Base-by-base conservation (phyloP, 2,888 invertebrate genomes). In the Mythimna albipuncta region DNA sequence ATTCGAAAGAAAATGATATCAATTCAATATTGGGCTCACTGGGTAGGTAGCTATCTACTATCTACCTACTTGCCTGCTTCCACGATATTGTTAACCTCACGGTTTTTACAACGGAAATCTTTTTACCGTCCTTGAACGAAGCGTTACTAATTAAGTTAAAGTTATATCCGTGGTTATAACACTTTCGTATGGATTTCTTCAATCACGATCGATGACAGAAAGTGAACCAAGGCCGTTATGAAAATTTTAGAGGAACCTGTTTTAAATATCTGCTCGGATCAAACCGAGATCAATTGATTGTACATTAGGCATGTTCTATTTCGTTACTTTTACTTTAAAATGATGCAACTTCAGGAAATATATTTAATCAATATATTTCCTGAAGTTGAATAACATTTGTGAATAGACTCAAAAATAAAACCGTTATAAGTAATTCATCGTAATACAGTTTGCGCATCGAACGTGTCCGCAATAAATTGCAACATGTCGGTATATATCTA, bases 381-480 rank as follows among this genome's bases (percentile, higher is more conserved):
- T 44, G 44, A 44, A 44, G 44, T 44, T 71, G 69, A 67, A 74
- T 71, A 78, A 77, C 81, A 73, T 81, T 47, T 19, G 69, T 58
- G 61, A 70, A 70, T 72, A 77, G 71, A 77, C 55, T 87, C 79
- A 73, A 87, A 85, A 78, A 74, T 84, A 84, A 85, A 86, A 87
- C 86, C 72, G 85, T 85, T 85, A 82, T 87, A 87, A 16, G 47
- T 47, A 47, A 85, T 86, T 81, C 77, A 76, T 73, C 62, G 72
- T 87, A 88, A 90, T 89, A 84, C 84, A 85, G 88, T 90, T 89
- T 84, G 87, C 89, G 86, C 88, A 89, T 89, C 86, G 86, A 89
- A 88, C 83, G 81, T 80, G 82, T 86, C 89, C 84, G 91, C 91
- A 91, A 91, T 89, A 87, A 89, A 90, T 93, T 92, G 89, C 92